These are phyloP conservation scores for Odontothrips loti DNA, from an alignment of 2,888 invertebrate species.

Conservation along the genomic window DNA sequence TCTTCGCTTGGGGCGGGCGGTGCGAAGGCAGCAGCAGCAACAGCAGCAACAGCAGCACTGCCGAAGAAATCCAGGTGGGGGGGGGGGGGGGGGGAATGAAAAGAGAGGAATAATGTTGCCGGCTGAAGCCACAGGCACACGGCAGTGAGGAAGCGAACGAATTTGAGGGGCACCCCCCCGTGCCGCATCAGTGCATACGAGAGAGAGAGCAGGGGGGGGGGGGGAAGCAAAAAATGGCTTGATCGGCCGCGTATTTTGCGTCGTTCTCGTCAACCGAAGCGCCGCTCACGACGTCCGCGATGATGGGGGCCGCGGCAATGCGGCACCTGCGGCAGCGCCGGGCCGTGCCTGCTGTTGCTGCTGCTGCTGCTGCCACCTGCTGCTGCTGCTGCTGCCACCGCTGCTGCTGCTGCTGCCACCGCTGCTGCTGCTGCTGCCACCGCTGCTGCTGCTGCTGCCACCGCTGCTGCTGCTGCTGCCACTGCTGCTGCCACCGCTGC, in stretches of 20 bases:
- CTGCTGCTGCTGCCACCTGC: neutral
- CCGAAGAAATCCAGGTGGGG: too few species aligned
- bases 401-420: neutral
- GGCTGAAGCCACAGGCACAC: too few species aligned
- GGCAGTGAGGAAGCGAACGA: too few species aligned
- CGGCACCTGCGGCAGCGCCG: neutral
- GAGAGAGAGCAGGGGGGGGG: neutral
- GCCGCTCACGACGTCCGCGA: too few species aligned
- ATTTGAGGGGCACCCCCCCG: neutral
- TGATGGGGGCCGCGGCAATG: neutral
- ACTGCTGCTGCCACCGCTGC: neutral
- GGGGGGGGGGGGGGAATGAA: too few species aligned
- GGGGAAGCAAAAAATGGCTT: neutral
- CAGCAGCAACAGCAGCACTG: too few species aligned
- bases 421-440: too few species aligned
- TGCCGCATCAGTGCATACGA: neutral
- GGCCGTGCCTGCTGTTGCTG: neutral
- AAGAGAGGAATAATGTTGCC: too few species aligned
- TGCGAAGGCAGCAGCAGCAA: too few species aligned
- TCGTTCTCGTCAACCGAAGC: neutral
- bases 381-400: neutral
- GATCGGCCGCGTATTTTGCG: neutral
- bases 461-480: neutral
- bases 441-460: neutral
- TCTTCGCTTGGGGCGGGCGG: too few species aligned